phyloP scores from a whole-genome alignment of 1,140 invertebrate genomes.

The Calephelis virginiensis region DNA sequence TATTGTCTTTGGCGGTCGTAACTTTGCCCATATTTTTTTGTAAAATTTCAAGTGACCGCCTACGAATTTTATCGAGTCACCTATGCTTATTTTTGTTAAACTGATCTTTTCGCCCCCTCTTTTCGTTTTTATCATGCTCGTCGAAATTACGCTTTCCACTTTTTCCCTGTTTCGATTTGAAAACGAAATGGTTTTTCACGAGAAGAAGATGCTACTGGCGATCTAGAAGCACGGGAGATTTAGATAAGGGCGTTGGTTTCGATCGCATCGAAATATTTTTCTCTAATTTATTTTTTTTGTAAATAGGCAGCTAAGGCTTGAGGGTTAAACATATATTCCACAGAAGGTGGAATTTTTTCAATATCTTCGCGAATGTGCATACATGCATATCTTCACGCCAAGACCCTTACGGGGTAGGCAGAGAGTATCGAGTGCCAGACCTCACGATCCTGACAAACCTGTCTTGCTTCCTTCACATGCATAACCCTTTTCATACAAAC shows the following conservation, averaged over 20 bases:
- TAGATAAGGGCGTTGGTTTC: constrained; percentile 10
- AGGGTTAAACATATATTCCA: constrained; percentile 35
- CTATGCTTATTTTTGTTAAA: neutral
- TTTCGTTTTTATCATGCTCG: neutral
- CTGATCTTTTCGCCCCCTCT: neutral
- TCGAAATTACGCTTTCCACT: neutral
- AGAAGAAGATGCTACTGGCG: neutral
- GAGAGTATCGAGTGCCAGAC: too few species aligned
- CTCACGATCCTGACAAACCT: too few species aligned
- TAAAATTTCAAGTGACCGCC: neutral
- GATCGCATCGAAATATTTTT: constrained; percentile 20
- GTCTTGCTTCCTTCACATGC: too few species aligned
- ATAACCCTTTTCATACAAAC: too few species aligned
- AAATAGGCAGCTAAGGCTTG: constrained; percentile 23
- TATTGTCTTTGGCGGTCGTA: neutral
- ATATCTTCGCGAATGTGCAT: constrained; percentile 31
- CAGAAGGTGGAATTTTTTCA: constrained; percentile 34
- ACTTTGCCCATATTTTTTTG: neutral
- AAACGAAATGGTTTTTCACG: neutral
- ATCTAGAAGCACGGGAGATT: neutral
- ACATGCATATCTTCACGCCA: too few species aligned
- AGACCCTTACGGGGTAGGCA: too few species aligned
- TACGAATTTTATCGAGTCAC: neutral
- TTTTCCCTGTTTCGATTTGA: neutral
- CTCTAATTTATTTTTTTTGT: constrained; percentile 36